A percentile compares a stretch with the other conserved stretches of the same genome.
Evolutionary conservation across 2,113 vertebrate genomes (phyloP).

Genomic region (Equus przewalskii): DNA sequence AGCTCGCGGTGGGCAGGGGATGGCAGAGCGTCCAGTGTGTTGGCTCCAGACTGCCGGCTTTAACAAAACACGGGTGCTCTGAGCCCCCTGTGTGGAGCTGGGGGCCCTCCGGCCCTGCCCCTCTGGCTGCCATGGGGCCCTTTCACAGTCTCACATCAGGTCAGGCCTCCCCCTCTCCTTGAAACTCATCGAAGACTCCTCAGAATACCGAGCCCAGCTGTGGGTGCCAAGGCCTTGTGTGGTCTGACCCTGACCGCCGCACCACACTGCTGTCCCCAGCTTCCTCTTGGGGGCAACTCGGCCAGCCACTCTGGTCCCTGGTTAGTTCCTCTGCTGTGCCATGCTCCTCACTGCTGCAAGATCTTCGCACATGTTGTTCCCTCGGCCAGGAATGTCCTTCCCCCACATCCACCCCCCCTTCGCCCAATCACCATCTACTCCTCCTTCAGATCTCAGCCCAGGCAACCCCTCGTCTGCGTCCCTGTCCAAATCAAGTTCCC

Average conservation of each 20-base stretch:
- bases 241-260: not conserved
- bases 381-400: not conserved
- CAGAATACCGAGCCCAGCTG: not conserved
- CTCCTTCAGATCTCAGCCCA: not conserved
- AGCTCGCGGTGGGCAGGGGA: not conserved
- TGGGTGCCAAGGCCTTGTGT: not conserved
- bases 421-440: not conserved
- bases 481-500: not conserved
- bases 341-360: not conserved
- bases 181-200: not conserved
- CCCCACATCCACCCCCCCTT: no score
- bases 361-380: not conserved
- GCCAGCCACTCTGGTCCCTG: not conserved
- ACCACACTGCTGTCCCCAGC: not conserved
- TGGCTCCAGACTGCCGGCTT: not conserved
- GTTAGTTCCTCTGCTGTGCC: not conserved
- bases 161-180: not conserved
- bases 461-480: not conserved
- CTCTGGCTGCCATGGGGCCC: not conserved
- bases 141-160: not conserved
- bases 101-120: not conserved
- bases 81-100: not conserved
- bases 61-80: not conserved
- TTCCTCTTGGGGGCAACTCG: not conserved
- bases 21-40: not conserved